Percentiles rank a stretch among this genome's conserved stretches.
phyloP scores from a whole-genome alignment of 2,113 vertebrate genomes.

The Larimichthys crocea region DNA sequence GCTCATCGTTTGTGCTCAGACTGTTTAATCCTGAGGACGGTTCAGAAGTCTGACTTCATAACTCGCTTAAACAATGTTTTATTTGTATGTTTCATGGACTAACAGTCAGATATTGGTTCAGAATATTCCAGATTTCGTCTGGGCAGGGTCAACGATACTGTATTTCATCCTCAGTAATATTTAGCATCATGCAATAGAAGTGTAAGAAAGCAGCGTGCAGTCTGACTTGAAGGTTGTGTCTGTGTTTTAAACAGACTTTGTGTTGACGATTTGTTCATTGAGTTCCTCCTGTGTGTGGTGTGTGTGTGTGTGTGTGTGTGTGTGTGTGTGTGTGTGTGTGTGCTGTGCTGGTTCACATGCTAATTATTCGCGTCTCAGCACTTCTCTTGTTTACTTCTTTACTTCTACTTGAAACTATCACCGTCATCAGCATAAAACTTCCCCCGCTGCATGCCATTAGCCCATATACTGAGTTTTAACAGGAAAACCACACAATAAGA shows the following conservation, averaged over 20 bases:
- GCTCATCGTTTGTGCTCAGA: background rate
- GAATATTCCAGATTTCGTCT: background rate
- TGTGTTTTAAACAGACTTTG: too few relatives aligned
- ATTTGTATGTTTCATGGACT: too few relatives aligned
- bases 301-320: too few relatives aligned
- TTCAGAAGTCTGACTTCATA: too few relatives aligned
- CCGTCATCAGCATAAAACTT: slow-evolving; percentile 70
- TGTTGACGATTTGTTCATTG: background rate
- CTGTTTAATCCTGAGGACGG: too few relatives aligned
- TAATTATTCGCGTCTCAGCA: slow-evolving; percentile 64
- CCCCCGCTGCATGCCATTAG: slow-evolving; percentile 50
- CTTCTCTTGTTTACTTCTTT: slow-evolving; percentile 67
- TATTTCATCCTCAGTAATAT: too few relatives aligned
- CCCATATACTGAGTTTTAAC: slow-evolving; percentile 39
- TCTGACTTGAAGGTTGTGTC: background rate
- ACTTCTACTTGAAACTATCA: slow-evolving; percentile 54
- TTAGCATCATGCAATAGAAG: too few relatives aligned
- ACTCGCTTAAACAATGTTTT: too few relatives aligned
- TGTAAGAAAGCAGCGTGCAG: too few relatives aligned
- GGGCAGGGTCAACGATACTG: too few relatives aligned
- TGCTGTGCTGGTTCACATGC: slow-evolving; percentile 8
- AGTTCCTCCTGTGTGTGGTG: too few relatives aligned
- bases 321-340: background rate
- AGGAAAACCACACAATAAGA: slow-evolving; percentile 40
- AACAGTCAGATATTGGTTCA: too few relatives aligned